Percentiles rank a stretch among this genome's conserved stretches.
phyloP scores from a whole-genome alignment of 1,140 invertebrate genomes.

The Globodera ellingtonae region DNA sequence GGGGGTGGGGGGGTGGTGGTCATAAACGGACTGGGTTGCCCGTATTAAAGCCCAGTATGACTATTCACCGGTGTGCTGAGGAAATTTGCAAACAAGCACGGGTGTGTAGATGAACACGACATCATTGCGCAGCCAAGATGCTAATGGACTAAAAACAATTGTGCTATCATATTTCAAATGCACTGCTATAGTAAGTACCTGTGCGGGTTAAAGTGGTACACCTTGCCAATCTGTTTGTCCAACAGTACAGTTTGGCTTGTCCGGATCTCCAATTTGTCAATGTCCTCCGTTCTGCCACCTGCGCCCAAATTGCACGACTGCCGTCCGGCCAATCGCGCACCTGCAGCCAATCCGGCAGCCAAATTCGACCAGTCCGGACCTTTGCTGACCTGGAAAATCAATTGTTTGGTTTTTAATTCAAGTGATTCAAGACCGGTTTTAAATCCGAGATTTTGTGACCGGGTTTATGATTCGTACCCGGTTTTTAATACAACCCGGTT shows the following conservation, averaged over 20 bases:
- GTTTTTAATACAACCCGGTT: too few species aligned
- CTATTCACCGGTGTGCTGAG: conserved; percentile 65
- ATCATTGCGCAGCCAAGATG: conserved; percentile 66
- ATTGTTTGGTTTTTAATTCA: too few species aligned
- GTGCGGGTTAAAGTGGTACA: conserved; percentile 65
- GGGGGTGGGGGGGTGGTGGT: too few species aligned
- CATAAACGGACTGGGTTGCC: too few species aligned
- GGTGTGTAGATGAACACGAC: conserved; percentile 68
- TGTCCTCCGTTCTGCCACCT: conserved; percentile 47
- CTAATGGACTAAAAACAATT: conserved; percentile 62
- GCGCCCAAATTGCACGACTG: conserved; percentile 67
- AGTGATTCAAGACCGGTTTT: too few species aligned
- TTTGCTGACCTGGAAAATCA: conserved; percentile 43
- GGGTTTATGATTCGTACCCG: too few species aligned
- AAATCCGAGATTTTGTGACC: too few species aligned
- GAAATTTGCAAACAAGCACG: conserved; percentile 68
- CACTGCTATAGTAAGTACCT: conserved; percentile 46
- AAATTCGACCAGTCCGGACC: conserved; percentile 66
- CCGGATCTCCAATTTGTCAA: conserved; percentile 56
- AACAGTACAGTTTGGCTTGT: conserved; percentile 49
- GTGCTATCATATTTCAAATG: conserved; percentile 20
- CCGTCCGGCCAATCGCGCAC: conserved; percentile 66
- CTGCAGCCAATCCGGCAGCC: conserved; percentile 66
- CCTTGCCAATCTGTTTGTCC: conserved; percentile 65
- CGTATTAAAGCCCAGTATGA: too few species aligned